These are phyloP conservation scores for Ancistrus triradiatus DNA, from an alignment of 2,113 vertebrate genomes.

Conservation along the genomic window DNA sequence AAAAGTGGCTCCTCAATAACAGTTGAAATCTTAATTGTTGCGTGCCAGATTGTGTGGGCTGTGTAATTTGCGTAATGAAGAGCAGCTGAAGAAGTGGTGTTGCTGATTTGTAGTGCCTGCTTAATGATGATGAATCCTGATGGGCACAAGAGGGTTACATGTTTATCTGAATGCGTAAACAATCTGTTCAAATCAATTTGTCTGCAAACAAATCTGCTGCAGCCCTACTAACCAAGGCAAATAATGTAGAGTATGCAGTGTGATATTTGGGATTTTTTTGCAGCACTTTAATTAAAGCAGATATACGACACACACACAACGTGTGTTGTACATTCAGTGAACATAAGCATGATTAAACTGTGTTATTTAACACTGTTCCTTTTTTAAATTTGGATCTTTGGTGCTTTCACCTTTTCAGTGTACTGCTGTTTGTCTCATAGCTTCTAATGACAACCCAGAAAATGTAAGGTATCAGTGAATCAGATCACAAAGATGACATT, in stretches of 20 bases:
- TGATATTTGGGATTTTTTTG: conserved; percentile 40
- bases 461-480: no score
- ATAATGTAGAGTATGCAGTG: conserved; percentile 35
- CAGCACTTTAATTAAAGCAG: conserved; percentile 29
- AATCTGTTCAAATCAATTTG: conserved; percentile 71
- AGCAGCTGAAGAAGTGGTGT: conserved; percentile 68
- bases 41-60: conserved; percentile 44
- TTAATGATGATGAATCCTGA: conserved; percentile 76
- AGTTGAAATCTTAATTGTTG: conserved; percentile 43
- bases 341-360: not conserved
- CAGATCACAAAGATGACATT: no score
- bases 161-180: conserved; percentile 73
- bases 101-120: conserved; percentile 72
- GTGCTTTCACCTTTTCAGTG: no score
- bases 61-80: conserved; percentile 68
- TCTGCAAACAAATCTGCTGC: conserved; percentile 57
- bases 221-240: conserved; percentile 47
- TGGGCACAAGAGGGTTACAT: conserved; percentile 68
- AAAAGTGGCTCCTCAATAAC: conserved; percentile 40
- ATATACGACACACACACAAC: conserved; percentile 1
- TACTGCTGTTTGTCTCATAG: no score
- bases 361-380: not conserved
- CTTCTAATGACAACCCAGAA: no score
- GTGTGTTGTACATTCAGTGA: conserved; percentile 7
- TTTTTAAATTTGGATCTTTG: conserved; percentile 6